Evolutionary conservation across 2,797 vertebrate species (phyloP), one percentile per base, ranked within the genome.

Genomic region (Knipowitschia caucasica): DNA sequence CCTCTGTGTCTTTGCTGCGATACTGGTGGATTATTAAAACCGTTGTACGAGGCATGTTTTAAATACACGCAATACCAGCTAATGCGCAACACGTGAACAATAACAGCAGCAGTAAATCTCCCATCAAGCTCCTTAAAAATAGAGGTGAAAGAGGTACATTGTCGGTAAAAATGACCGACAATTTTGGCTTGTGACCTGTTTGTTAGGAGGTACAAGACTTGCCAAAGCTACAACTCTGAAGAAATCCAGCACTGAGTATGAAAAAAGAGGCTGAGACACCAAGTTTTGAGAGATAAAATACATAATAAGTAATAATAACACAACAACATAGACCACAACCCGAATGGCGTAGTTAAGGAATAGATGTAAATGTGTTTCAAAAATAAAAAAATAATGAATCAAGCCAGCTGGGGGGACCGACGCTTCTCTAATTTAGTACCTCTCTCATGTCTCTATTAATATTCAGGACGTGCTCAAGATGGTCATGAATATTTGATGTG

Each of bases 381-480:
- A 6, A 43, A 5, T 20, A 4, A 9, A 53, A 5, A 24, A n/a
- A 46, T 24, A 58, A n/a, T n/a, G n/a, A n/a, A n/a, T n/a, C 1
- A 40, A 24, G 44, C 1, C 5, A 24, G 66, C 38, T 38, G 50
- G 61, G 4, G 10, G 18, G 17, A 25, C 4, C 27, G 4, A 15
- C 44, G 64, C 35, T 31, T 63, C 15, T 2, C n/a, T 46, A n/a
- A 43, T 56, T 4, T 56, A 61, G 54, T 43, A 17, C 24, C 58
- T 47, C 68, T 74, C 61, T 38, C 61, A 38, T 67, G 64, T 71
- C 61, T 0, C 27, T 42, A 75, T 83, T 79, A 82, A 80, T 69
- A 80, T 83, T 83, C 68, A 80, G 58, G 54, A 74, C 42, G 59
- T 60, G 55, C 73, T 71, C 47, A 57, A 78, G 71, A 72, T 53